Evolutionary conservation across 1,140 invertebrate species (phyloP).

Genomic region (Drosophila kurseongensis): DNA sequence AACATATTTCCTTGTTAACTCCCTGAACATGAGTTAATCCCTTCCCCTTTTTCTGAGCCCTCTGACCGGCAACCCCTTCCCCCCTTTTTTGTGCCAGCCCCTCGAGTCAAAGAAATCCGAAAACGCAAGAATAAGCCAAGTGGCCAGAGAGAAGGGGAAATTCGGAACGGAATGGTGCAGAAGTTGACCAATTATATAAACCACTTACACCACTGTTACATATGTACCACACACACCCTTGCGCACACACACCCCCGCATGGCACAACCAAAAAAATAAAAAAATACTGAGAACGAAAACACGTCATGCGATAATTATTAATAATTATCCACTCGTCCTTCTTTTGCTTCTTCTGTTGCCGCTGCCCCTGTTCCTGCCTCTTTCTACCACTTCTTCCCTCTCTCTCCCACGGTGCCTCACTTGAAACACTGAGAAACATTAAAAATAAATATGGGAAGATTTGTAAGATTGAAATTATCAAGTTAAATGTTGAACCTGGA

Average conservation of each 20-base stretch:
- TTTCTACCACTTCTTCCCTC: background rate
- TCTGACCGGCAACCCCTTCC: background rate
- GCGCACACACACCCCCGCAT: constrained; percentile 21
- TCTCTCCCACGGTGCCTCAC: background rate
- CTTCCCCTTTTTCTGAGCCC: background rate
- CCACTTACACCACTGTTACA: constrained; percentile 55
- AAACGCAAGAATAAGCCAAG: constrained; percentile 11
- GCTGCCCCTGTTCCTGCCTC: constrained; percentile 11
- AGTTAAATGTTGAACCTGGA: too few relatives aligned
- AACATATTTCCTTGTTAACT: background rate
- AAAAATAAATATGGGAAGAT: too few relatives aligned
- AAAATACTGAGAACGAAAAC: constrained; percentile 75
- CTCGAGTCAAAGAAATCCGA: constrained; percentile 12
- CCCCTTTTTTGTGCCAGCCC: constrained; percentile 11
- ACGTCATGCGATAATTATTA: constrained; percentile 83
- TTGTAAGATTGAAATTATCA: too few relatives aligned
- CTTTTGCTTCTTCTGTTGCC: constrained; percentile 53
- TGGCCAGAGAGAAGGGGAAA: constrained; percentile 6
- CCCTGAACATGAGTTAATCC: background rate
- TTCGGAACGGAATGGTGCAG: constrained; percentile 24
- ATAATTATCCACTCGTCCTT: constrained; percentile 83
- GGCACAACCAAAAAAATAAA: background rate
- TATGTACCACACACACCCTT: constrained; percentile 25
- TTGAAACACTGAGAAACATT: constrained; percentile 2
- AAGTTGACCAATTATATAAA: constrained; percentile 80